These are phyloP conservation scores for Acronicta leporina DNA, from an alignment of 2,888 invertebrate genomes.

Conservation along the genomic window DNA sequence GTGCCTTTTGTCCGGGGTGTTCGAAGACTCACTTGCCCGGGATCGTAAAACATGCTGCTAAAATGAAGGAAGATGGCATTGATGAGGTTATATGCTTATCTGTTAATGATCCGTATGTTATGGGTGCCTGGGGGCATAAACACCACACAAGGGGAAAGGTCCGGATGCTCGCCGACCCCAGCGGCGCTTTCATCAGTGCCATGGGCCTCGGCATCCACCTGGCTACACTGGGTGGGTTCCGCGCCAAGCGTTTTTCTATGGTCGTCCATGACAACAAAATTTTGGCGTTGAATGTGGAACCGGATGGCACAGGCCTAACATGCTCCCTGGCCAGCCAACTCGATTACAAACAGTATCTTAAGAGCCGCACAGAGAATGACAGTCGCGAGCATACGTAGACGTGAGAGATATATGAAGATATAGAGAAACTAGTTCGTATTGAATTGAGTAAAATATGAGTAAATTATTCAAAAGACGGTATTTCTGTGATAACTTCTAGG, in stretches of 20 bases:
- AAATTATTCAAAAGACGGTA: too few relatives aligned
- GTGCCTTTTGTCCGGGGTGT: slow-evolving; percentile 98
- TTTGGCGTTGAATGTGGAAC: slow-evolving; percentile 16
- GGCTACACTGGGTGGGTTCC: slow-evolving; percentile 17
- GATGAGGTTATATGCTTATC: slow-evolving; percentile 95
- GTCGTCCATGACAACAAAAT: slow-evolving; percentile 10
- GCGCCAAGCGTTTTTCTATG: slow-evolving; percentile 35
- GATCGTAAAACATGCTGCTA: slow-evolving; percentile 92
- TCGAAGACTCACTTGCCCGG: slow-evolving; percentile 97
- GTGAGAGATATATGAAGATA: too few relatives aligned
- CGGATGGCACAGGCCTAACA: slow-evolving; percentile 21
- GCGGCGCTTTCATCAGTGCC: slow-evolving; percentile 15
- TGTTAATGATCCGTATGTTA: slow-evolving; percentile 98
- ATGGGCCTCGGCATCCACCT: slow-evolving; percentile 29
- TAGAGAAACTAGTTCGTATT: too few relatives aligned
- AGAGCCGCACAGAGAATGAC: neutral
- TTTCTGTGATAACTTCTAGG: too few relatives aligned
- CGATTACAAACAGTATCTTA: slow-evolving; percentile 4
- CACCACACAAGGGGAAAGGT: slow-evolving; percentile 94
- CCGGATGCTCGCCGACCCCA: slow-evolving; percentile 38
- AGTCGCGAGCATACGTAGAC: neutral
- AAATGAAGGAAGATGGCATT: slow-evolving; percentile 93
- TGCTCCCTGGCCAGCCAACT: slow-evolving; percentile 18
- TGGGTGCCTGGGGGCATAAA: slow-evolving; percentile 97
- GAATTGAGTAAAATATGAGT: too few relatives aligned